These are phyloP conservation scores for Caenorhabditis inopinata DNA, from an alignment of 1,140 invertebrate species.

Conservation along the genomic window DNA sequence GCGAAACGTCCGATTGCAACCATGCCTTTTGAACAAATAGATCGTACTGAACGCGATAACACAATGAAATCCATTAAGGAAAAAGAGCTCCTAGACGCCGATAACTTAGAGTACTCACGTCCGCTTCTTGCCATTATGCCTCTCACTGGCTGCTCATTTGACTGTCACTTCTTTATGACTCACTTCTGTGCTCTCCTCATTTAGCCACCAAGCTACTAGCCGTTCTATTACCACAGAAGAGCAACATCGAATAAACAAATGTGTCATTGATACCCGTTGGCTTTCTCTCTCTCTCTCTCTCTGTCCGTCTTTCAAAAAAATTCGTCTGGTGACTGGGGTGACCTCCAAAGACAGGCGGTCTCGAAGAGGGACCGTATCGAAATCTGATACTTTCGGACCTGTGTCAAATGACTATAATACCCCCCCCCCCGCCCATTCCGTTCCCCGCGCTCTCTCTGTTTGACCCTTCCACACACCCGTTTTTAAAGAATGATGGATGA, in stretches of 20 bases:
- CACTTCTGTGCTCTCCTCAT: background rate
- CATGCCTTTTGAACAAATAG: no score
- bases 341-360: slow-evolving; percentile 22
- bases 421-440: background rate
- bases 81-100: no score
- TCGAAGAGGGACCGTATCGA: slow-evolving; percentile 10
- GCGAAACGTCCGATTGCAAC: no score
- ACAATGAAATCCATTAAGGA: no score
- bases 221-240: background rate
- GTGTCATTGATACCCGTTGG: slow-evolving; percentile 27
- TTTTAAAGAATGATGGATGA: slow-evolving; percentile 27
- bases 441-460: no score
- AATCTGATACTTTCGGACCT: background rate
- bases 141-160: background rate
- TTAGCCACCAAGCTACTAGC: background rate
- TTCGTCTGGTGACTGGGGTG: background rate
- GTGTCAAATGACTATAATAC: slow-evolving; percentile 21
- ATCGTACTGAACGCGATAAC: no score
- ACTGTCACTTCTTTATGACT: no score
- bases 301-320: background rate
- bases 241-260: slow-evolving; percentile 24
- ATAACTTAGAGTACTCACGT: no score
- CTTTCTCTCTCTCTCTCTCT: no score
- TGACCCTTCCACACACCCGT: no score
- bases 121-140: background rate